Evolutionary conservation across 2,797 vertebrate species (phyloP).

Genomic region (Loris lydekkerianus): DNA sequence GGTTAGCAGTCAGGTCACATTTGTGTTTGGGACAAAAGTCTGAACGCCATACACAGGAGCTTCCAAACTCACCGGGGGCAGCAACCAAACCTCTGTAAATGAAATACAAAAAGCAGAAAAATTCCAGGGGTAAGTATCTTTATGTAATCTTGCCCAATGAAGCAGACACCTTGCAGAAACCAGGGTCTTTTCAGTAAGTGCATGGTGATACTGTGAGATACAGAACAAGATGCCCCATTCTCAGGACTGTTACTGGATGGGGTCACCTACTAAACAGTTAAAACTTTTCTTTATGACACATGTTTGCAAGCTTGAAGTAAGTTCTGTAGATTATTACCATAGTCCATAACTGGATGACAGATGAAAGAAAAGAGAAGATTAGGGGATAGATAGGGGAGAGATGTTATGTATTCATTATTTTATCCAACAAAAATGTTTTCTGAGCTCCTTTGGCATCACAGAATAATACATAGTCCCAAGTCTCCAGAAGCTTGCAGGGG

Average conservation of each 20-base stretch:
- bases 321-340: background rate
- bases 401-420: background rate
- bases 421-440: constrained; percentile 19
- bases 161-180: constrained; percentile 7
- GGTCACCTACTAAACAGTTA: background rate
- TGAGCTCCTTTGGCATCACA: background rate
- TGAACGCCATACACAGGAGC: background rate
- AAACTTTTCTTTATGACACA: constrained; percentile 31
- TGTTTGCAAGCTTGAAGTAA: background rate
- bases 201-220: background rate
- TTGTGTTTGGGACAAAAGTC: background rate
- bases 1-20: background rate
- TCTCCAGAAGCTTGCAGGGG: background rate
- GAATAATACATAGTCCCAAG: background rate
- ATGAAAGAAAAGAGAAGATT: background rate
- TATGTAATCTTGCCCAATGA: background rate
- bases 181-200: background rate
- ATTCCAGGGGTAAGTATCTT: background rate
- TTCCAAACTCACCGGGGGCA: background rate
- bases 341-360: background rate
- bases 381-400: background rate
- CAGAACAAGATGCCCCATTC: background rate
- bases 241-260: background rate
- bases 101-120: background rate
- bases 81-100: background rate